Conservation (phyloP, 2,888 invertebrate genomes). For the Hyppa rectilinea region DNA sequence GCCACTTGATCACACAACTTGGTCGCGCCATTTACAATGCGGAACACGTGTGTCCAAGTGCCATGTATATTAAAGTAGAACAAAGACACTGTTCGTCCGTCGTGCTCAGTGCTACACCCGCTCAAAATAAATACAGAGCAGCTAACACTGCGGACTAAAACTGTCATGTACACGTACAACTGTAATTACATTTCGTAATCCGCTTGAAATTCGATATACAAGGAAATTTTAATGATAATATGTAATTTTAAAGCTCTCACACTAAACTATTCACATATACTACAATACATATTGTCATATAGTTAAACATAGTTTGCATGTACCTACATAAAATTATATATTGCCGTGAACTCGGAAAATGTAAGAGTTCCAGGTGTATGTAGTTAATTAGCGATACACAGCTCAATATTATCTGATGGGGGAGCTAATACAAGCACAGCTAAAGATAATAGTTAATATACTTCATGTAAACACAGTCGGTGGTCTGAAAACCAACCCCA, state of each 20-base stretch:
- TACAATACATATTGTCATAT: background rate
- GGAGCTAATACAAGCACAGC: conserved; percentile 19
- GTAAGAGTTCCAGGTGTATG: conserved; percentile 17
- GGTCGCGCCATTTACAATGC: conserved; percentile 79
- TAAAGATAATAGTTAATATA: conserved; percentile 42
- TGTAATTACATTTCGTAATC: conserved; percentile 46
- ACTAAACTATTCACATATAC: background rate
- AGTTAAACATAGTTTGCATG: background rate
- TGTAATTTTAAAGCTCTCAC: conserved; percentile 19
- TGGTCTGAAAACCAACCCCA: conserved; percentile 29
- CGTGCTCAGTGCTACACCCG: conserved; percentile 34
- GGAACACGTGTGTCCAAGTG: conserved; percentile 82
- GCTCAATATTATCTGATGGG: conserved; percentile 28
- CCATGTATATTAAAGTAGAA: conserved; percentile 64
- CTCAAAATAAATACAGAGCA: conserved; percentile 55
- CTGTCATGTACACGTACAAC: conserved; percentile 27
- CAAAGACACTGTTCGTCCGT: conserved; percentile 53
- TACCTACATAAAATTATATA: background rate
- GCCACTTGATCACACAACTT: conserved; percentile 74
- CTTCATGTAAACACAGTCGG: conserved; percentile 37
- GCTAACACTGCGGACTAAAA: conserved; percentile 35
- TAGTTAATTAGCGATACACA: conserved; percentile 15
- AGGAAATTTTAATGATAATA: conserved; percentile 14
- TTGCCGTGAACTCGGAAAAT: background rate
- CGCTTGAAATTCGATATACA: conserved; percentile 26